Conservation (phyloP, 2,113 vertebrate genomes). For the Odobenus rosmarus region DNA sequence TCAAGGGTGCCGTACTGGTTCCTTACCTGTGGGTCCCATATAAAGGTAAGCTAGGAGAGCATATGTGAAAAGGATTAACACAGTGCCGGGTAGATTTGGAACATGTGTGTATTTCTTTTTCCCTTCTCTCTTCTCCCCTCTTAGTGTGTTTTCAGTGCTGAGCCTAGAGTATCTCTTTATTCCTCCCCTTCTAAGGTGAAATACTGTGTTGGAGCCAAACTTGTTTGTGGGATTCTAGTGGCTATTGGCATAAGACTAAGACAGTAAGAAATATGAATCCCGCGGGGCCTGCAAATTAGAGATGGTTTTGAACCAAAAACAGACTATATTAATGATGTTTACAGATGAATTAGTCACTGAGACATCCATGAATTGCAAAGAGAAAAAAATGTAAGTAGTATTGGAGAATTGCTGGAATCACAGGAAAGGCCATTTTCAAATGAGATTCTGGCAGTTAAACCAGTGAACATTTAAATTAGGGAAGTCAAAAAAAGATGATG, state of each 20-base stretch:
- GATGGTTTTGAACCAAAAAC: background rate
- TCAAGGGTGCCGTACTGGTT: background rate
- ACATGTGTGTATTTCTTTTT: background rate
- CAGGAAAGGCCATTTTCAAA: background rate
- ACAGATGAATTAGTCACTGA: background rate
- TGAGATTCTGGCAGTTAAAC: background rate
- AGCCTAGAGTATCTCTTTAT: background rate
- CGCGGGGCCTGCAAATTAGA: background rate
- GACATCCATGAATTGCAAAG: background rate
- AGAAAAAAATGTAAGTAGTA: background rate
- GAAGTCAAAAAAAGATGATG: background rate
- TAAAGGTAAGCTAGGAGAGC: background rate
- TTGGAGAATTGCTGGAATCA: background rate
- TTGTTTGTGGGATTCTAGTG: background rate
- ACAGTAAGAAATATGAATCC: background rate
- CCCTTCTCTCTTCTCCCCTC: background rate
- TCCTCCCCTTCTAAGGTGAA: background rate
- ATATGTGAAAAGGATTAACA: background rate
- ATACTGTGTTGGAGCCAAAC: background rate
- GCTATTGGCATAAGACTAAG: background rate
- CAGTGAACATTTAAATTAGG: background rate
- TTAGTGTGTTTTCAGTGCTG: background rate
- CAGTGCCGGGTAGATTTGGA: too few species aligned
- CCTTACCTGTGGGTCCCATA: accelerated
- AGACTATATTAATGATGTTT: background rate